Base-by-base conservation (phyloP, 2,113 vertebrate species). In the Cheilinus undulatus region DNA sequence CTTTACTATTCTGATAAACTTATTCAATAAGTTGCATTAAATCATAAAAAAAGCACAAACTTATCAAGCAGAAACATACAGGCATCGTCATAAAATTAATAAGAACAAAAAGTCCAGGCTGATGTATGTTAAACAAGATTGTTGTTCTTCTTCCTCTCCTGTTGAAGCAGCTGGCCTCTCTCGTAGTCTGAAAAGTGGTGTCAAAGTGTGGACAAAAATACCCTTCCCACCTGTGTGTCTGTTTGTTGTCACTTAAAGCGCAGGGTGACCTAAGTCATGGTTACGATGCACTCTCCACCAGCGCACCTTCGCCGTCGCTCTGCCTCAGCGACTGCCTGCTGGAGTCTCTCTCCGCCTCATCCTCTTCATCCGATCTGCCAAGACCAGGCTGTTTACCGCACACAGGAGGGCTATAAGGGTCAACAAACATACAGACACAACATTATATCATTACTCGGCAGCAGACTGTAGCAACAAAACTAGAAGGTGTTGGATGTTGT, bases 281-380 rank as follows among this genome's bases (percentile, higher is more conserved):
- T 84, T 93, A 94, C 2, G 91, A 87, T 4, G 78, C 45, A 63
- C 82, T 91, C 88, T 96, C 95, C 1, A 89, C 82, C 27, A 89
- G 82, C 76, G 86, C 92, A 89, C 91, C 86, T 48, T 96, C 95
- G 3, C 86, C 81, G 86, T 95, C 93, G 51, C 94, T 93, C 88
- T 94, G 93, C 38, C 89, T 94, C 88, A 86, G 87, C 58, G 84
- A 90, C 81, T 80, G 93, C 88, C 86, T 84, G 78, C 86, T 91
- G 68, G 92, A 87, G 66, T 80, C 89, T 74, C 63, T 86, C 76
- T 90, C 89, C 63, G 59, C 76, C 80, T 95, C 93, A 42, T 96
- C 95, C 59, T 92, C 91, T 58, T 91, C 89, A 7, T 96, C 95
- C 49, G 94, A 94, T 82, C 84, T 93, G 91, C 95, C 91, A 10